Evolutionary conservation across 2,888 invertebrate species (phyloP).

Genomic region (Laspeyria flexula): DNA sequence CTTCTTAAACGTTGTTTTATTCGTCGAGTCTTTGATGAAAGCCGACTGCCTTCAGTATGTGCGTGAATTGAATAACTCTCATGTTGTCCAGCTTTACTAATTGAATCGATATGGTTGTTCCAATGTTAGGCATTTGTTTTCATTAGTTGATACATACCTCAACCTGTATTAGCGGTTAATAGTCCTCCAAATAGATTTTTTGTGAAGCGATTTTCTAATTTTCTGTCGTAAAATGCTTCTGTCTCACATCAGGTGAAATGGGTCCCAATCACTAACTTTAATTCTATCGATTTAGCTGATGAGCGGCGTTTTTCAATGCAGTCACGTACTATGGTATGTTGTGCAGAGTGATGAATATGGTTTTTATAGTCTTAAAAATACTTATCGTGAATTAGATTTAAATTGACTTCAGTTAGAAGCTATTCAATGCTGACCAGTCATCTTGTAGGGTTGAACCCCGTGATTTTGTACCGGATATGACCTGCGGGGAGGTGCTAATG

Average conservation of each 20-base stretch:
- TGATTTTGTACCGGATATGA: constrained; percentile 77
- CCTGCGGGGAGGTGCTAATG: constrained; percentile 73
- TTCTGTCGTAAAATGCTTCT: constrained; percentile 14
- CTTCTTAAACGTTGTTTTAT: constrained; percentile 47
- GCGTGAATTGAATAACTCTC: constrained; percentile 61
- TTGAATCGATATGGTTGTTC: constrained; percentile 64
- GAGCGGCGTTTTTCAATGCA: not conserved
- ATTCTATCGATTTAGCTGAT: not conserved
- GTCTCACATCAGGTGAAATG: constrained; percentile 9
- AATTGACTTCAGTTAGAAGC: constrained; percentile 57
- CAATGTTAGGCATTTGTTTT: constrained; percentile 65
- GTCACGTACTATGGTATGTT: too few species aligned
- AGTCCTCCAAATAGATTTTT: constrained; percentile 23
- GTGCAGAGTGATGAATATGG: not conserved
- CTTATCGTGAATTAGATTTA: constrained; percentile 63
- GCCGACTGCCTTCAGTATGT: constrained; percentile 54
- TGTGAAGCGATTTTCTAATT: constrained; percentile 22
- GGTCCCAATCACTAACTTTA: not conserved
- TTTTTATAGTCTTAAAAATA: constrained; percentile 19
- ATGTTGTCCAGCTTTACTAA: constrained; percentile 65
- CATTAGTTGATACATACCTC: constrained; percentile 57
- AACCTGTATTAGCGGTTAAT: constrained; percentile 35
- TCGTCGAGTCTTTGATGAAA: constrained; percentile 58
- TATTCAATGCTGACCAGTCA: constrained; percentile 59
- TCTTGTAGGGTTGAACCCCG: constrained; percentile 64